Conservation (phyloP, 2,888 invertebrate species). For the Timandra comae region DNA sequence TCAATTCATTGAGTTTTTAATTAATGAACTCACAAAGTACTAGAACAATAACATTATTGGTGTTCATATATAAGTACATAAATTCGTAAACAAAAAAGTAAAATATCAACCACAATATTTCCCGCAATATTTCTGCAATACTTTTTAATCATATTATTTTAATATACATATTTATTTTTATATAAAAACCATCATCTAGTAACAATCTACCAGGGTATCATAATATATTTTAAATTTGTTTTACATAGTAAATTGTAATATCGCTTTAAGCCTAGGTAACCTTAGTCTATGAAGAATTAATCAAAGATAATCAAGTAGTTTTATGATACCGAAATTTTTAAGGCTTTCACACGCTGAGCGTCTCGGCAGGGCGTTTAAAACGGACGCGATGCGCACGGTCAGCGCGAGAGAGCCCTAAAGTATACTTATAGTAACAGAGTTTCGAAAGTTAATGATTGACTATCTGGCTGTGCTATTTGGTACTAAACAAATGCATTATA, state of each 20-base stretch:
- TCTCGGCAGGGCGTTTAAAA: too few species aligned
- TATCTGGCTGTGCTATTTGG: conserved; percentile 68
- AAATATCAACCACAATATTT: conserved; percentile 30
- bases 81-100: conserved; percentile 39
- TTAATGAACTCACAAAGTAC: conserved; percentile 14
- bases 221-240: conserved; percentile 60
- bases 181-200: conserved; percentile 74
- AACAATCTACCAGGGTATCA: conserved; percentile 72
- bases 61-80: conserved; percentile 41
- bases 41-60: conserved; percentile 24
- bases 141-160: conserved; percentile 36
- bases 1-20: conserved; percentile 31
- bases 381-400: too few species aligned
- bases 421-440: conserved; percentile 43
- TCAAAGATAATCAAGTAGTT: conserved; percentile 47
- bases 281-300: conserved; percentile 68
- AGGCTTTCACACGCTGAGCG: conserved; percentile 6
- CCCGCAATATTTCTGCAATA: conserved; percentile 43
- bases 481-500: conserved; percentile 70
- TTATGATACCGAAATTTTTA: conserved; percentile 31
- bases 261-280: conserved; percentile 64
- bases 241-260: conserved; percentile 68
- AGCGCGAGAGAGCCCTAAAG: conserved; percentile 3
- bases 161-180: conserved; percentile 48
- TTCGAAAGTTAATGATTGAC: conserved; percentile 50